Percentiles rank a stretch among this genome's conserved stretches.
phyloP scores from a whole-genome alignment of 2,888 invertebrate genomes.

The Temnothorax ravouxi region DNA sequence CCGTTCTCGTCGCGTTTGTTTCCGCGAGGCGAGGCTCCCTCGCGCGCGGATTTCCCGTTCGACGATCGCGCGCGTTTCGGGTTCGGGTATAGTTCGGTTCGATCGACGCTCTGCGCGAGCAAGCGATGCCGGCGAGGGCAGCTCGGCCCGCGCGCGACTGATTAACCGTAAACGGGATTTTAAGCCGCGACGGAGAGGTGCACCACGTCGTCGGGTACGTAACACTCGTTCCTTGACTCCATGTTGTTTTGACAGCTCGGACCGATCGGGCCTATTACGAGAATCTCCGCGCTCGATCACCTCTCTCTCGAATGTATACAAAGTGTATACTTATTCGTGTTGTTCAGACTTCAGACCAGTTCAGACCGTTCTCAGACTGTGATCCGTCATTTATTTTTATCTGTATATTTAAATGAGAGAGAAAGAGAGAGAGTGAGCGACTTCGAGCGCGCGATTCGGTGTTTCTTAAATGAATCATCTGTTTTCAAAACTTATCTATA shows the following conservation, averaged over 20 bases:
- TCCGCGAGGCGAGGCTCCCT: background rate
- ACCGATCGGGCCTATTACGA: background rate
- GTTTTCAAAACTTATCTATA: background rate
- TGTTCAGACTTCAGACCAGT: no score
- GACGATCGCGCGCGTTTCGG: background rate
- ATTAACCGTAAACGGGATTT: constrained; percentile 16
- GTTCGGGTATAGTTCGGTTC: no score
- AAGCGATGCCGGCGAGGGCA: constrained; percentile 14
- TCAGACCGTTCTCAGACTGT: background rate
- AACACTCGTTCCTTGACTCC: constrained; percentile 26
- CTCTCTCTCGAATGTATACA: no score
- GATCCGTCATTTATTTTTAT: background rate
- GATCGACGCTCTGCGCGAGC: background rate
- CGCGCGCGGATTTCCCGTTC: background rate
- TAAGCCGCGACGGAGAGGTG: constrained; percentile 9
- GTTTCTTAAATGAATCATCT: constrained; percentile 6
- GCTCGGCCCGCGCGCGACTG: background rate
- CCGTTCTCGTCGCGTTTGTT: no score
- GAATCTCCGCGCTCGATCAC: background rate
- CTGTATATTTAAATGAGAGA: constrained; percentile 3
- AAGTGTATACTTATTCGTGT: background rate
- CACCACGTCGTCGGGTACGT: constrained; percentile 33
- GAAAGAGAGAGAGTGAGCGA: background rate
- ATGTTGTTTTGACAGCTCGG: constrained; percentile 4
- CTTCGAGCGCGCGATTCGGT: constrained; percentile 2